These are phyloP conservation scores for Plebejus melissa DNA, from an alignment of 2,888 invertebrate genomes.

Conservation along the genomic window DNA sequence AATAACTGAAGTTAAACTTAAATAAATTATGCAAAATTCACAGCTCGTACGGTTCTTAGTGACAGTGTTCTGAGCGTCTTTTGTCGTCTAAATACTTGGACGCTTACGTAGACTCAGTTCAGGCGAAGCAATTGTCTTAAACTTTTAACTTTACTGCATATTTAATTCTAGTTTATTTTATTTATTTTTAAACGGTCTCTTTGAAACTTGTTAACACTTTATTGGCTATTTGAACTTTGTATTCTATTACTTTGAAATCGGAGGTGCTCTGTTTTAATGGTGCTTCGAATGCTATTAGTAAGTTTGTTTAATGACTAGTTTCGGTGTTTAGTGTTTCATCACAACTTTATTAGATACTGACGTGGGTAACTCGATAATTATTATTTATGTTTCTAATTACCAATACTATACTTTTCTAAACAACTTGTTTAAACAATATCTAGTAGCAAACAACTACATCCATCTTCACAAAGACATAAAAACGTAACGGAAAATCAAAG, in stretches of 20 bases:
- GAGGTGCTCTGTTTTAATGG: not conserved
- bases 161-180: slow-evolving; percentile 16
- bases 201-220: not conserved
- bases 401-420: not conserved
- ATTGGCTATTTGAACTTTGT: not conserved
- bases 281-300: not conserved
- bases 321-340: not conserved
- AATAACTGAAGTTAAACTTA: not conserved
- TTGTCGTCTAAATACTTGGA: slow-evolving; percentile 21
- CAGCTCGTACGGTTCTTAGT: slow-evolving; percentile 5
- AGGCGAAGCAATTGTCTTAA: slow-evolving; percentile 23
- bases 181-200: slow-evolving; percentile 18
- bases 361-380: not conserved
- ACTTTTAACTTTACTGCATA: slow-evolving; percentile 25
- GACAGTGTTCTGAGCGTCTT: slow-evolving; percentile 3
- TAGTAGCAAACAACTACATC: not conserved
- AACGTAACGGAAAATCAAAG: not conserved
- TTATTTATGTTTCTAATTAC: not conserved
- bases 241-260: not conserved
- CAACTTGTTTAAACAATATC: not conserved
- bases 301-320: not conserved
- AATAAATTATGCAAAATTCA: slow-evolving; percentile 1
- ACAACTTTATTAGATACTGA: not conserved
- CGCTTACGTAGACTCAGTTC: slow-evolving; percentile 19
- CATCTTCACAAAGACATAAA: not conserved